Conservation (phyloP, 2,888 invertebrate genomes). For the Drosophila austrosaltans region DNA sequence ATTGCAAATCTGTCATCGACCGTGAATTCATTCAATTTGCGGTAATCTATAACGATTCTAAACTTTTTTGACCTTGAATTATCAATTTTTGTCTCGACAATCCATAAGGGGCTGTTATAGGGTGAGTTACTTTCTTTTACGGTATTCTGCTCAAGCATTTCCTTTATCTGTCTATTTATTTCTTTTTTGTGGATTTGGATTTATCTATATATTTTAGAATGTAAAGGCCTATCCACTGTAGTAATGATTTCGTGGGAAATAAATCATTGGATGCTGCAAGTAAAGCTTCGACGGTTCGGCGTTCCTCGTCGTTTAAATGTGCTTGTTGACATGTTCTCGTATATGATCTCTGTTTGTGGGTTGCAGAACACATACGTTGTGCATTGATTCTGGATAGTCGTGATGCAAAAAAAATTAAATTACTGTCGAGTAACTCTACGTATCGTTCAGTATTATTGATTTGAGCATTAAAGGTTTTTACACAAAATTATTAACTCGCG, state of each 20-base stretch:
- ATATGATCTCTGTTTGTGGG: background rate
- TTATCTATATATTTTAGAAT: background rate
- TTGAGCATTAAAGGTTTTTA: background rate
- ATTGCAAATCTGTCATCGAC: constrained; percentile 33
- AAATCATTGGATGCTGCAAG: background rate
- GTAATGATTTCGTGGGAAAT: background rate
- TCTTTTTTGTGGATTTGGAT: constrained; percentile 1
- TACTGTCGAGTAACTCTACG: background rate
- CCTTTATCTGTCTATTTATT: constrained; percentile 10
- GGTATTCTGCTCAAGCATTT: no score
- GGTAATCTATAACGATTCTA: background rate
- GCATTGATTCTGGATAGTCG: background rate
- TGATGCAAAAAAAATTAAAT: background rate
- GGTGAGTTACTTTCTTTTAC: no score
- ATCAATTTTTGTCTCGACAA: background rate
- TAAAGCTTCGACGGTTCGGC: background rate
- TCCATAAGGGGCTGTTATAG: no score
- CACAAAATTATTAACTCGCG: no score
- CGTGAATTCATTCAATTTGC: constrained; percentile 25
- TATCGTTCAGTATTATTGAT: background rate
- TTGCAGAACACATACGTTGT: background rate
- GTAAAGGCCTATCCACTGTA: background rate
- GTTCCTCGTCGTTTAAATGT: background rate
- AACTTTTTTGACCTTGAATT: background rate
- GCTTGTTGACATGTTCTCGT: background rate